Conservation (phyloP, 2,888 invertebrate species). For the Panzeria rudis region DNA sequence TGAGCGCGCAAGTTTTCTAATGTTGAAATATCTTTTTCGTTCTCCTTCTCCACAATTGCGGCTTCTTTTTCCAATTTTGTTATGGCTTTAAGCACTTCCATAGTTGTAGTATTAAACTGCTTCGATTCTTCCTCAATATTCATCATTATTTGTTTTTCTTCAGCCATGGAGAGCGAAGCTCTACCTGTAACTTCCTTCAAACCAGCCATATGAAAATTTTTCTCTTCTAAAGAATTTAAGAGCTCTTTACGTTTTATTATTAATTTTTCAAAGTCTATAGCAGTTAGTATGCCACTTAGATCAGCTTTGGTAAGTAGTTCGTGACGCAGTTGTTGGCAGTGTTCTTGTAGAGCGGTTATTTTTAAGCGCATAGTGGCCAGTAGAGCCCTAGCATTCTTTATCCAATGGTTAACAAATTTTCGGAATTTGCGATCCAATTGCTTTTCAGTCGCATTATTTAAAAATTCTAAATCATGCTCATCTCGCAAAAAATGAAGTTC, state of each 20-base stretch:
- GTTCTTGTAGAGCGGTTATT: conserved; percentile 84
- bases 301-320: conserved; percentile 83
- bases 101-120: conserved; percentile 82
- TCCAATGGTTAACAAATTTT: conserved; percentile 85
- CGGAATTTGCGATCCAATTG: conserved; percentile 80
- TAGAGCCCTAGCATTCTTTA: conserved; percentile 84
- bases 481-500: conserved; percentile 79
- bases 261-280: conserved; percentile 86
- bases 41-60: conserved; percentile 79
- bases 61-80: conserved; percentile 83
- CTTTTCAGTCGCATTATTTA: conserved; percentile 79
- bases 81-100: conserved; percentile 82
- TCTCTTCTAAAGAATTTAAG: conserved; percentile 84
- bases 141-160: conserved; percentile 84
- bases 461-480: conserved; percentile 76
- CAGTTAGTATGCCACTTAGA: conserved; percentile 85
- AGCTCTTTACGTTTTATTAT: conserved; percentile 85
- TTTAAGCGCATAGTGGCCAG: conserved; percentile 85
- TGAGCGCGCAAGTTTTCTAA: conserved; percentile 80
- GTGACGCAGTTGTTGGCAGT: conserved; percentile 82
- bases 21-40: conserved; percentile 80
- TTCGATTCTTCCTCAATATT: conserved; percentile 83
- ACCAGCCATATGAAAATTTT: conserved; percentile 84
- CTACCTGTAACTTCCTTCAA: conserved; percentile 85
- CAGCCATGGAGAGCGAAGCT: conserved; percentile 84